Evolutionary conservation across 2,113 vertebrate genomes (phyloP), one percentile per base, ranked within the genome.

Genomic region (Symphodus melops): DNA sequence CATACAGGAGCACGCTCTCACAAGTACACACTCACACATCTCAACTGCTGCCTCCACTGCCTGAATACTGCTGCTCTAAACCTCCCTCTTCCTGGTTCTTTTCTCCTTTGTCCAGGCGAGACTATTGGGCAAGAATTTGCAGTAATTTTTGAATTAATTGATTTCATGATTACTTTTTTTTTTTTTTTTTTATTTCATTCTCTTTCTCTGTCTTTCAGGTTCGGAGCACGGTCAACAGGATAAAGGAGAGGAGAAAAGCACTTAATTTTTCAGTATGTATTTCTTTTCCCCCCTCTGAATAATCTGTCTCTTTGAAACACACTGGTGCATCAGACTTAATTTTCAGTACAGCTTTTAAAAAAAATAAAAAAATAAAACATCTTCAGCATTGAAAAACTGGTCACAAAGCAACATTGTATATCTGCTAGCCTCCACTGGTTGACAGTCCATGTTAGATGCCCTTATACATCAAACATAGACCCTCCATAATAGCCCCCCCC

Each of bases 211-310:
- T 60, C 57, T 85, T 84, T 76, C 86, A 95, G 94, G 92, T 95
- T 77, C 92, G 93, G 69, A 94, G 91, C 85, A 94, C 93, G 33
- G 91, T 95, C 84, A 94, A 94, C 85, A 94, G 93, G 86, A 92
- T 95, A 83, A 95, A 94, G 82, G 92, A 95, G 81, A 91, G 93
- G 75, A 93, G 94, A 84, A 94, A 92, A 87, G 94, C 93, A 5
- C 88, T 94, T 69, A 88, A 95, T 90, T 94, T 95, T 80, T 95
- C 94, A 56, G 94, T 95, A 94, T 41, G 92, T 90, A 63, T 60
- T 74, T 51, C 37, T 72, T 16, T 68, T 82, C 46, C 37, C 59
- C 48, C 61, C 3, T 14, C 37, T 46, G 25, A 61, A 9, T 48
- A 5, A 55, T 44, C 23, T 57, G 36, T 53, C 61, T 53, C 61